A percentile compares a stretch with the other conserved stretches of the same genome.
These are phyloP conservation scores for Schizopygopsis malacanthus DNA, from an alignment of 2,797 vertebrate genomes.

Conservation along the genomic window DNA sequence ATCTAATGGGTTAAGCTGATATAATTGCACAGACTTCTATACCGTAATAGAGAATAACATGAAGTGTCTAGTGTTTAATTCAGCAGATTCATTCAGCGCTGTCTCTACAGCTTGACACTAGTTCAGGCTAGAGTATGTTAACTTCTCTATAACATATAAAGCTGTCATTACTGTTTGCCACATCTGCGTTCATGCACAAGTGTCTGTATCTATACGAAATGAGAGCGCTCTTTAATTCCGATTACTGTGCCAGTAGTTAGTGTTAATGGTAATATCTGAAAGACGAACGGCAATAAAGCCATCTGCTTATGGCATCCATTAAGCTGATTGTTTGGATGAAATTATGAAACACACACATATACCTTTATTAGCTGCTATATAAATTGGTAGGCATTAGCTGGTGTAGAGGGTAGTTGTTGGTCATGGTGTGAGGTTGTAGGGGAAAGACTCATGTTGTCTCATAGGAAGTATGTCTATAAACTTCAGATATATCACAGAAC, in stretches of 20 bases:
- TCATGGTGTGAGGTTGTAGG: not conserved
- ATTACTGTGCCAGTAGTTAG: constrained; percentile 85
- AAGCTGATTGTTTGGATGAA: constrained; percentile 77
- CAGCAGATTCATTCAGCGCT: constrained; percentile 62
- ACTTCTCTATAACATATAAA: constrained; percentile 36
- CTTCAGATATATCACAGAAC: constrained; percentile 15
- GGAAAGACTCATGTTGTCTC: not conserved
- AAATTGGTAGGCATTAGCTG: constrained; percentile 40
- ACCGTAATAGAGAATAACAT: constrained; percentile 56
- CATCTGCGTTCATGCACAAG: constrained; percentile 12
- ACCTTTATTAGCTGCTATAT: constrained; percentile 33
- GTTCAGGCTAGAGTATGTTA: constrained; percentile 65
- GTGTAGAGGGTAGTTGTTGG: constrained; percentile 7
- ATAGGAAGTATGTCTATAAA: constrained; percentile 26
- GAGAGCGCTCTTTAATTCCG: constrained; percentile 82
- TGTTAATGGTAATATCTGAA: constrained; percentile 84
- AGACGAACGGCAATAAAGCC: constrained; percentile 81
- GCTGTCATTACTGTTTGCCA: not conserved
- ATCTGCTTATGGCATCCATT: constrained; percentile 83
- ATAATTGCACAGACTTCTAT: constrained; percentile 63
- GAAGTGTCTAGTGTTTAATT: constrained; percentile 64
- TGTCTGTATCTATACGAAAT: constrained; percentile 34
- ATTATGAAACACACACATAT: constrained; percentile 52
- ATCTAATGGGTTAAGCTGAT: constrained; percentile 63
- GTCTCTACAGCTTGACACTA: constrained; percentile 53